Percentiles rank a stretch among this genome's conserved stretches.
phyloP scores from a whole-genome alignment of 2,113 vertebrate species.

The Noturus placidus region DNA sequence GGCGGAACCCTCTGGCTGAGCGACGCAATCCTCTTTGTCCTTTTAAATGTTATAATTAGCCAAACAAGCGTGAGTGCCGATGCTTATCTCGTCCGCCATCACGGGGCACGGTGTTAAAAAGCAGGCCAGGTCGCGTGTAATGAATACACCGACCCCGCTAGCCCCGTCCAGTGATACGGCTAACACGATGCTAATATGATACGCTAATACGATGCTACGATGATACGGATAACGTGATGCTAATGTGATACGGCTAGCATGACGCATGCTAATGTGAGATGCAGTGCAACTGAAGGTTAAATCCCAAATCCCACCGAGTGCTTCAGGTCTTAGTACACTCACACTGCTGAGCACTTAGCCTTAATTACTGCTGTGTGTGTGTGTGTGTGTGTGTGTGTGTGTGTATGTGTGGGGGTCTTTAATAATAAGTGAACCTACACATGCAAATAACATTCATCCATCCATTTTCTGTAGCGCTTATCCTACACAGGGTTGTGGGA shows the following conservation, averaged over 20 bases:
- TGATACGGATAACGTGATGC: slow-evolving; percentile 21
- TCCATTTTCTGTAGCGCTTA: neutral
- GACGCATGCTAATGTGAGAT: neutral
- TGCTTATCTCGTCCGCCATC: slow-evolving; percentile 65
- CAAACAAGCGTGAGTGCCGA: slow-evolving; percentile 65
- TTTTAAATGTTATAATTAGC: slow-evolving; percentile 76
- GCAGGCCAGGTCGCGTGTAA: slow-evolving; percentile 71
- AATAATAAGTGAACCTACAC: neutral
- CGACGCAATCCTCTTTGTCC: slow-evolving; percentile 68
- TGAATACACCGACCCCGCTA: slow-evolving; percentile 69
- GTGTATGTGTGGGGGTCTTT: neutral
- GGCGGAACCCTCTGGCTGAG: slow-evolving; percentile 19
- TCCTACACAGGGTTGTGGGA: no score
- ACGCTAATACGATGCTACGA: slow-evolving; percentile 16
- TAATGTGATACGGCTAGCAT: slow-evolving; percentile 58
- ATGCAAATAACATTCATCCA: neutral
- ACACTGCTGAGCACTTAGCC: neutral
- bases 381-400: neutral
- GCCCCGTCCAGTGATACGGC: slow-evolving; percentile 49
- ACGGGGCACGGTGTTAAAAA: slow-evolving; percentile 69
- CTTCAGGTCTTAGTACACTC: neutral
- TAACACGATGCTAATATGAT: slow-evolving; percentile 33
- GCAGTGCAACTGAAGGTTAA: slow-evolving; percentile 31
- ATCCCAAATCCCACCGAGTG: neutral
- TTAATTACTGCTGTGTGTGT: neutral